Evolutionary conservation across 30 jellyfish, hydroid and myxozoan genomes (phyloP), one percentile per base, ranked within the genome.

Genomic region (Pseudorhiza aurosa): DNA sequence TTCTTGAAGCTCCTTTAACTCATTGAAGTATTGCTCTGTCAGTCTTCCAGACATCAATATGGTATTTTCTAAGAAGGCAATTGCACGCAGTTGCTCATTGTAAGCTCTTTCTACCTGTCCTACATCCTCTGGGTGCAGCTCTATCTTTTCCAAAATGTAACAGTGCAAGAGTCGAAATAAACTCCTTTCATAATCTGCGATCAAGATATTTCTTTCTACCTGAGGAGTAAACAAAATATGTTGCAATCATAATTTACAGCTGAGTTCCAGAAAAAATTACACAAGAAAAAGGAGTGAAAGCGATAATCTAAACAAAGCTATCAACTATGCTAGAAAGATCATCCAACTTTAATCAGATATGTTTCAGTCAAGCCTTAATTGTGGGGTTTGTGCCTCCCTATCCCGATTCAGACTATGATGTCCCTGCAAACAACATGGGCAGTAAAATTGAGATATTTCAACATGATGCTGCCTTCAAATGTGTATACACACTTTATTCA

Each of bases 131-230:
- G 98, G 98, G 30, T 78, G 82, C 44, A 90, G 71, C 18, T 33
- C 40, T 10, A 90, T 75, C 39, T 79, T 90, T 32, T 88, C 83
- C 56, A 90, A 58, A 21, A 90, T 79, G 87, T 90, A 90, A 73
- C 98, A 90, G 60, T 90, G 98, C 62, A 90, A 56, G 84, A 90
- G 43, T 32, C 96, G 77, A 26, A 90, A 90, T 36, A 90, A 56
- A 50, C 88, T 69, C 43, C 76, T 90, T 72, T 90, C 95, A 64
- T 74, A 90, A 18, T 83, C 95, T 22, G 10, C 31, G 14, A 90
- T 60, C 32, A 65, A 32, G n/a, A 65, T 87, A 10, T 63, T 37
- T 18, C 96, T 65, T 11, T 32, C 70, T 15, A 31, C 70, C 98
- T 90, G 1, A 56, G 35, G 21, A 26, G 58, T 64, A 75, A 3